These are phyloP conservation scores for Xestia sexstrigata DNA, from an alignment of 2,888 invertebrate genomes.

Conservation along the genomic window DNA sequence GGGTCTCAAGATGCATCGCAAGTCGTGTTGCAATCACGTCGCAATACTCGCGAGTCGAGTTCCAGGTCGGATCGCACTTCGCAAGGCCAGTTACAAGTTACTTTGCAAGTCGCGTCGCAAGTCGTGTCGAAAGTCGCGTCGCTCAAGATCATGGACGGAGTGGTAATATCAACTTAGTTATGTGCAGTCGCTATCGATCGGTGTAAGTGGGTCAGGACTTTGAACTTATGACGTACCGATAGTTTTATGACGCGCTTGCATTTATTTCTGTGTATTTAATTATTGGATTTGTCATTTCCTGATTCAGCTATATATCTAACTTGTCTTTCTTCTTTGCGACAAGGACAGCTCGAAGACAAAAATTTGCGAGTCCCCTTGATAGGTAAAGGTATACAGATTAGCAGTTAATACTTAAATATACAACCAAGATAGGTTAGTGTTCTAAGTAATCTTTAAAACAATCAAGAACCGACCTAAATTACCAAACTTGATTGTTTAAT, in stretches of 20 bases:
- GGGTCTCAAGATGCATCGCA: background rate
- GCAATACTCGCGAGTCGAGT: too few species aligned
- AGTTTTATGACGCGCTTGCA: conserved; percentile 9
- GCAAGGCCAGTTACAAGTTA: too few species aligned
- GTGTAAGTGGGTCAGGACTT: conserved; percentile 48
- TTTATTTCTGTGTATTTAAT: conserved; percentile 6
- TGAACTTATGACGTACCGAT: conserved; percentile 24
- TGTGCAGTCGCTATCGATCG: conserved; percentile 46
- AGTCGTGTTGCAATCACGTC: too few species aligned
- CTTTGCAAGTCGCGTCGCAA: background rate
- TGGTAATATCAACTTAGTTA: conserved; percentile 17
- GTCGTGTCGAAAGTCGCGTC: background rate
- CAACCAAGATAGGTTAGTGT: background rate
- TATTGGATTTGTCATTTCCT: background rate
- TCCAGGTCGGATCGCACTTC: too few species aligned
- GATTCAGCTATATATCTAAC: too few species aligned
- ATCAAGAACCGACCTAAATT: conserved; percentile 8
- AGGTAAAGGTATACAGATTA: too few species aligned
- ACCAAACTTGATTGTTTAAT: conserved; percentile 26
- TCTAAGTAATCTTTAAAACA: conserved; percentile 12
- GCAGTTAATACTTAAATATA: background rate
- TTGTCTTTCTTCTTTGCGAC: too few species aligned
- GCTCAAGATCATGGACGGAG: background rate
- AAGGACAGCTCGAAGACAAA: too few species aligned
- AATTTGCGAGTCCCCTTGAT: too few species aligned